phyloP scores from a whole-genome alignment of 2,797 vertebrate species.

The Gobionotothen gibberifrons region DNA sequence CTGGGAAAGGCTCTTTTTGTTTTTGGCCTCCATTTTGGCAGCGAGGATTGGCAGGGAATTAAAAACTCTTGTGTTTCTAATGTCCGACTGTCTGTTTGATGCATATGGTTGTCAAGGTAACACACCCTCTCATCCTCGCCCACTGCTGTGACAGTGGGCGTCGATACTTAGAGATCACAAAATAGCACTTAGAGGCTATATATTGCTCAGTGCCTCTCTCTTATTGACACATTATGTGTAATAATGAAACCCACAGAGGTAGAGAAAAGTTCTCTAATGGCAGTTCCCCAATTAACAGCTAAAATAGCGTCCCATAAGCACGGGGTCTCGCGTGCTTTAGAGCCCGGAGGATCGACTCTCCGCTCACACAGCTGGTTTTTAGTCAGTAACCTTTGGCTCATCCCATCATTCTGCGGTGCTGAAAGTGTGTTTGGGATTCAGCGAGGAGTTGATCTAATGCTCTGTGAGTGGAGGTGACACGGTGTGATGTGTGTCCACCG shows the following conservation, averaged over 20 bases:
- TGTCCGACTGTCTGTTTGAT: slow-evolving; percentile 52
- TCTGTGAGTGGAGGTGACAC: slow-evolving; percentile 58
- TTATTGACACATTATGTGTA: slow-evolving; percentile 54
- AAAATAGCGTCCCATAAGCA: slow-evolving; percentile 31
- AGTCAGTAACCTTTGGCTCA: slow-evolving; percentile 42
- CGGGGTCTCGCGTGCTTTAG: slow-evolving; percentile 51
- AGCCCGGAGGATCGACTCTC: slow-evolving; percentile 53
- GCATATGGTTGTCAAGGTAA: slow-evolving; percentile 65
- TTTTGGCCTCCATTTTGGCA: slow-evolving; percentile 52
- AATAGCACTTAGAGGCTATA: slow-evolving; percentile 59
- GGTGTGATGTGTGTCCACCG: slow-evolving; percentile 56
- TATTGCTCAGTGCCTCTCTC: slow-evolving; percentile 16
- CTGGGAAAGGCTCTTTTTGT: slow-evolving; percentile 56
- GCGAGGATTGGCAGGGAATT: slow-evolving; percentile 33
- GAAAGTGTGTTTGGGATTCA: slow-evolving; percentile 43
- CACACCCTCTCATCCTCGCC: slow-evolving; percentile 42
- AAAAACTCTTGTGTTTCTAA: slow-evolving; percentile 35
- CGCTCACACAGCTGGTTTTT: slow-evolving; percentile 19
- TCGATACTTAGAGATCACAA: slow-evolving; percentile 54
- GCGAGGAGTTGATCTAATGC: slow-evolving; percentile 65
- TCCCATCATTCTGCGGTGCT: slow-evolving; percentile 19
- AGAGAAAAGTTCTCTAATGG: slow-evolving; percentile 57
- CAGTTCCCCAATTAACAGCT: slow-evolving; percentile 43
- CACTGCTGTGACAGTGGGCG: slow-evolving; percentile 37
- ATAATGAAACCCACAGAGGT: slow-evolving; percentile 47